phyloP scores from a whole-genome alignment of 2,888 invertebrate genomes.

The Lomographa bimaculata region DNA sequence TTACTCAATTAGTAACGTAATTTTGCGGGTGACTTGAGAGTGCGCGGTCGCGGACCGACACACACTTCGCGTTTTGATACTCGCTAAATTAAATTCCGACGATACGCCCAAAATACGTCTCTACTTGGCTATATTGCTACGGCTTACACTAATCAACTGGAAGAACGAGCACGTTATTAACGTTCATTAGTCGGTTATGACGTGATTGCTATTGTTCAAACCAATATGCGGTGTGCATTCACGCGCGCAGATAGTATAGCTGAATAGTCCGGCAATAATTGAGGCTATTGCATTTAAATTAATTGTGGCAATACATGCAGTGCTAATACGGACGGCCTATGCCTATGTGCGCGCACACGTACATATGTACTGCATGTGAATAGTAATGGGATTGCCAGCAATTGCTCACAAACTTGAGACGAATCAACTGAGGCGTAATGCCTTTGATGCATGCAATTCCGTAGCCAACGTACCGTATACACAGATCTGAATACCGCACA shows the following conservation, averaged over 20 bases:
- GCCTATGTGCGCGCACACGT: constrained; percentile 38
- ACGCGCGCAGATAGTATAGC: constrained; percentile 47
- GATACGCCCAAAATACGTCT: constrained; percentile 28
- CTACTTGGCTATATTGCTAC: too few relatives aligned
- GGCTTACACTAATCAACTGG: constrained; percentile 25
- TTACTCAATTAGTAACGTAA: constrained; percentile 84
- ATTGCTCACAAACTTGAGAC: constrained; percentile 70
- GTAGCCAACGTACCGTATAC: constrained; percentile 37
- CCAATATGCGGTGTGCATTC: constrained; percentile 35
- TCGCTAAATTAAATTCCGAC: constrained; percentile 41
- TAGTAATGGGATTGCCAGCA: constrained; percentile 67
- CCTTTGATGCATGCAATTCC: constrained; percentile 64
- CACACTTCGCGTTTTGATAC: constrained; percentile 57
- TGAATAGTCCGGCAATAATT: constrained; percentile 67
- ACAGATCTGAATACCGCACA: constrained; percentile 35
- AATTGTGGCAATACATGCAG: constrained; percentile 69
- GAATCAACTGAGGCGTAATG: constrained; percentile 63
- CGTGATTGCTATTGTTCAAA: constrained; percentile 45
- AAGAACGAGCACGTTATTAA: constrained; percentile 38
- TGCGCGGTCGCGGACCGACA: constrained; percentile 68
- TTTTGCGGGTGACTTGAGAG: constrained; percentile 83
- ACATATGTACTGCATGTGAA: constrained; percentile 59
- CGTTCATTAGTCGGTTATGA: constrained; percentile 45
- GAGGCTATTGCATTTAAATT: constrained; percentile 77
- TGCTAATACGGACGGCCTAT: constrained; percentile 56